phyloP scores from a whole-genome alignment of 2,113 vertebrate species.

The Copsychus sechellarum region DNA sequence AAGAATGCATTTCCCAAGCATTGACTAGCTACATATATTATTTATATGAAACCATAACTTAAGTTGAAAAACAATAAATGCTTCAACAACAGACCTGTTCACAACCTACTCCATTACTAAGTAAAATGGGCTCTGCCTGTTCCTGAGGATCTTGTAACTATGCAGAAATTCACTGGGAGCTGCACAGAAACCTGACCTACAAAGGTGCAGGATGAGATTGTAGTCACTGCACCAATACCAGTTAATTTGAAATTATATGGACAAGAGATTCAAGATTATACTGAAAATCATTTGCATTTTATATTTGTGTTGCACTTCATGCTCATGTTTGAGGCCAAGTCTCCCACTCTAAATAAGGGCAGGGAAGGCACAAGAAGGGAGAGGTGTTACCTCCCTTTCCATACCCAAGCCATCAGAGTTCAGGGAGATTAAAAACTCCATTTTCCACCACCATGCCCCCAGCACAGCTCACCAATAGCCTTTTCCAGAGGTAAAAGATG shows the following conservation, averaged over 20 bases:
- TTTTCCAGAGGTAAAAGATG: neutral
- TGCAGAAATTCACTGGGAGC: neutral
- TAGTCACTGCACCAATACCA: neutral
- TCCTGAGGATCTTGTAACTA: neutral
- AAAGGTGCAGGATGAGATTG: neutral
- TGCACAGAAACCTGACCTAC: neutral
- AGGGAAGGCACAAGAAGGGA: neutral
- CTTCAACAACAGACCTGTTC: slow-evolving; percentile 49
- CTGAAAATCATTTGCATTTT: neutral
- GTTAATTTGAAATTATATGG: neutral
- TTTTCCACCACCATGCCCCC: neutral
- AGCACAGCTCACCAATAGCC: neutral
- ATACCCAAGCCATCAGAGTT: neutral
- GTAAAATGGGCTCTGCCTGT: slow-evolving; percentile 15
- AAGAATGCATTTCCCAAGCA: slow-evolving; percentile 74
- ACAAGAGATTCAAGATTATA: neutral
- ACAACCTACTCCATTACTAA: slow-evolving; percentile 24
- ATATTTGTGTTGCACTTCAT: neutral
- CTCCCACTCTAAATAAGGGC: neutral
- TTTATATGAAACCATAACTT: slow-evolving; percentile 79
- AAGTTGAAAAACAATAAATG: slow-evolving; percentile 73
- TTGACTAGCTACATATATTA: slow-evolving; percentile 75
- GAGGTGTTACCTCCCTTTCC: neutral
- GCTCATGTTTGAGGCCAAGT: neutral
- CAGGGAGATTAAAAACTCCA: neutral